Base-by-base conservation (phyloP, 2,797 vertebrate species). In the Lophotriccus pileatus region DNA sequence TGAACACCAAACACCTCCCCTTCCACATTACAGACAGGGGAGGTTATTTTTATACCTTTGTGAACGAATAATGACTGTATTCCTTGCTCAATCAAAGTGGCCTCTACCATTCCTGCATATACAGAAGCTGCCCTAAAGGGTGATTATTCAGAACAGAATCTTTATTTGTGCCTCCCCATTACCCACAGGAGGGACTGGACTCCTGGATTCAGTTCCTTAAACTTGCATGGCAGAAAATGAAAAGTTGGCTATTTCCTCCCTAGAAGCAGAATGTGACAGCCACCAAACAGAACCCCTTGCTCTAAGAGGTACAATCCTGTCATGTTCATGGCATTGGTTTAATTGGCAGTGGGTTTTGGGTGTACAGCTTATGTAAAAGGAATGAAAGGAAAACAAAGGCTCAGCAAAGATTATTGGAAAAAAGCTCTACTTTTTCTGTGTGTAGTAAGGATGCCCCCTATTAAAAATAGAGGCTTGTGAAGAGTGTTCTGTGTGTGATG, bases 51-150 rank as follows among this genome's bases (percentile, higher is more conserved):
- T 12, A 30, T 49, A 24, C 13, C 9, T 20, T 2, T 8, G 19
- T 50, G 59, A 87, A 36, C 0, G 2, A 47, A 52, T 49, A 36
- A 47, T 34, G 46, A 4, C 8, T 12, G 7, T 3, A 43, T n/a
- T 74, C 49, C 12, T 28, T 63, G 28, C 24, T 59, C 76, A 23
- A 73, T 34, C 58, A 36, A 53, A 59, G 36, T 28, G 34, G 24
- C 32, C 32, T 83, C 19, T 44, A 4, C 5, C 14, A 7, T 5
- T 34, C 24, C 32, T 46, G 24, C 1, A 0, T n/a, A 22, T 10
- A 58, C 27, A 53, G 30, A 37, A 68, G 30, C 27, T 55, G 46
- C 34, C 53, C 14, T 9, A 25, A 66, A 32, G 47, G 22, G 24
- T 49, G 27, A 24, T 72, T 85, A 22, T 72, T 87, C 47, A 16